Conservation (phyloP, 2,888 invertebrate genomes). For the Hipparchia sbordonii region DNA sequence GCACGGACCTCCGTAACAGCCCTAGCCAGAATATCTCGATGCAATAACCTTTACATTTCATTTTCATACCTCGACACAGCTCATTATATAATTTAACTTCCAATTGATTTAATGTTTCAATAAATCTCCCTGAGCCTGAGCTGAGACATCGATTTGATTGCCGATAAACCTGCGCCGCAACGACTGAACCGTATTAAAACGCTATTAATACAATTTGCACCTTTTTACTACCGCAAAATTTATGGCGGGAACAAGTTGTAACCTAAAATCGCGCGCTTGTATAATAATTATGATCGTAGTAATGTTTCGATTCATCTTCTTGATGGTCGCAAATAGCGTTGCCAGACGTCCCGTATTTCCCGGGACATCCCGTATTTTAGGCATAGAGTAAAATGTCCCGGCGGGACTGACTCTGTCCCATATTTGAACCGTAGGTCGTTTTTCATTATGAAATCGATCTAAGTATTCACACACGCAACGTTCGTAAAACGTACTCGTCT, state of each 20-base stretch:
- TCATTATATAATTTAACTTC: constrained; percentile 32
- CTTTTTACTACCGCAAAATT: constrained; percentile 53
- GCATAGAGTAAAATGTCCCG: too few species aligned
- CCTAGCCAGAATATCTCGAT: too few species aligned
- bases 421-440: too few species aligned
- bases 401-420: too few species aligned
- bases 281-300: constrained; percentile 15
- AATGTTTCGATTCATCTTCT: constrained; percentile 36
- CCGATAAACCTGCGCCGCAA: constrained; percentile 62
- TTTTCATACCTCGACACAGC: constrained; percentile 13
- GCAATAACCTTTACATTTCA: not conserved
- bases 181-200: constrained; percentile 59
- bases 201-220: constrained; percentile 67
- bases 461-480: too few species aligned
- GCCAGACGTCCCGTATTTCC: too few species aligned
- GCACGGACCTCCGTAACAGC: too few species aligned
- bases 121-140: constrained; percentile 46
- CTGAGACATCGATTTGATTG: constrained; percentile 60
- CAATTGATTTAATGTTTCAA: constrained; percentile 58
- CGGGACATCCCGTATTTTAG: too few species aligned
- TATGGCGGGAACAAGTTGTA: constrained; percentile 46
- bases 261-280: constrained; percentile 42
- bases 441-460: too few species aligned
- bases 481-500: too few species aligned
- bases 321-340: too few species aligned